These are phyloP conservation scores for Pissodes strobi DNA, from an alignment of 1,140 invertebrate species.

Conservation along the genomic window DNA sequence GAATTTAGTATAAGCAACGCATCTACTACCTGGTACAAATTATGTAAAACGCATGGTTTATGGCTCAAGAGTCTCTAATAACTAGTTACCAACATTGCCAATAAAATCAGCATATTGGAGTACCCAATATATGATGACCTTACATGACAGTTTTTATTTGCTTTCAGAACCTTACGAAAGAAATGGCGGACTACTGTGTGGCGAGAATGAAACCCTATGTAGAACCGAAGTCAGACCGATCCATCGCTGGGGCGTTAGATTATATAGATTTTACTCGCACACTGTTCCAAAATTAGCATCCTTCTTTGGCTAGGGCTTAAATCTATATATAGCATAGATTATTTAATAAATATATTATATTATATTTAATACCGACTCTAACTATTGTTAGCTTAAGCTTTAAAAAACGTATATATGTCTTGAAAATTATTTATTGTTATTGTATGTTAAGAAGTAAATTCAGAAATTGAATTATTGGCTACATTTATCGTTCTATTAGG, in stretches of 20 bases:
- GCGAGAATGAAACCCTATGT: slow-evolving; percentile 95
- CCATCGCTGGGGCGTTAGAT: slow-evolving; percentile 92
- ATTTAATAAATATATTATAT: slow-evolving; percentile 37
- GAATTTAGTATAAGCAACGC: too few relatives aligned
- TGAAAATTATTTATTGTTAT: slow-evolving; percentile 42
- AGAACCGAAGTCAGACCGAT: slow-evolving; percentile 91
- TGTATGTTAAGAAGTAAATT: too few relatives aligned
- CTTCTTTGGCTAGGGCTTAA: not conserved
- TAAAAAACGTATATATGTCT: slow-evolving; percentile 1
- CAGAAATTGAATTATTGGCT: slow-evolving; percentile 61
- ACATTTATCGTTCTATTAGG: not conserved
- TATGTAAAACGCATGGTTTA: too few relatives aligned
- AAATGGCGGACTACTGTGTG: slow-evolving; percentile 99
- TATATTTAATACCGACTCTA: not conserved
- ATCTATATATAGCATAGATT: not conserved
- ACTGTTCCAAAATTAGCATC: slow-evolving; percentile 89
- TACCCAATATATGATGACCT: too few relatives aligned
- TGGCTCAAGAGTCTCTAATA: too few relatives aligned
- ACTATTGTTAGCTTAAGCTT: slow-evolving; percentile 15
- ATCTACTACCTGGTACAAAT: too few relatives aligned
- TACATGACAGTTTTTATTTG: too few relatives aligned
- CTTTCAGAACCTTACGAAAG: slow-evolving; percentile 95
- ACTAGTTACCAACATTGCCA: too few relatives aligned
- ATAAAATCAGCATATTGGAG: too few relatives aligned
- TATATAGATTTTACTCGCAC: slow-evolving; percentile 98